Evolutionary conservation across 2,113 vertebrate species (phyloP).

Genomic region (Hippocampus guttulatus): DNA sequence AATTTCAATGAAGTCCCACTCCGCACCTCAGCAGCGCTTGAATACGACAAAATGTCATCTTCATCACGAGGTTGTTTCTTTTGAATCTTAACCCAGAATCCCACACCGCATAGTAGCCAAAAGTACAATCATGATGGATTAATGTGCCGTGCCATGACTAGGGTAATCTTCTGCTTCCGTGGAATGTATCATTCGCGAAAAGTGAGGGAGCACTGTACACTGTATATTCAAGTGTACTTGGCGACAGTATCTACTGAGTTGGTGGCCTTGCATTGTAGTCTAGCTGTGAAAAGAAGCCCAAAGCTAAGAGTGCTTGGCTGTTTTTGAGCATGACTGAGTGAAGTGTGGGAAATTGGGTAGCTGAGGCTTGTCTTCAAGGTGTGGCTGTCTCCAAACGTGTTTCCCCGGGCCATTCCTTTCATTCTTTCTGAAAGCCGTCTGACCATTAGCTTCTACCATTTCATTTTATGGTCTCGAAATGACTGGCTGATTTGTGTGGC

Average conservation of each 20-base stretch:
- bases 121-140: too few relatives aligned
- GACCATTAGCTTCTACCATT: conserved; percentile 29
- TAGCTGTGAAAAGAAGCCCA: conserved; percentile 5
- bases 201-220: not conserved
- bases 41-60: too few relatives aligned
- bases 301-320: conserved; percentile 14
- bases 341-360: conserved; percentile 55
- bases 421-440: conserved; percentile 50
- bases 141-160: too few relatives aligned
- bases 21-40: too few relatives aligned
- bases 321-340: not conserved
- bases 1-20: too few relatives aligned
- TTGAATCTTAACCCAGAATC: too few relatives aligned
- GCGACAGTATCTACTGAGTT: not conserved
- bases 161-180: too few relatives aligned
- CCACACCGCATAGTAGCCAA: too few relatives aligned
- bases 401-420: conserved; percentile 64
- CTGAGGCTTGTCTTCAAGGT: conserved; percentile 54
- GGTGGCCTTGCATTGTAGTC: conserved; percentile 6
- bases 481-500: not conserved
- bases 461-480: not conserved
- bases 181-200: too few relatives aligned
- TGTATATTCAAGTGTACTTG: not conserved
- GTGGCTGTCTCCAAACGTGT: conserved; percentile 47
- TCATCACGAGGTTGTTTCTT: too few relatives aligned